Conservation (phyloP, 1,140 invertebrate species). For the Drosophila lini region DNA sequence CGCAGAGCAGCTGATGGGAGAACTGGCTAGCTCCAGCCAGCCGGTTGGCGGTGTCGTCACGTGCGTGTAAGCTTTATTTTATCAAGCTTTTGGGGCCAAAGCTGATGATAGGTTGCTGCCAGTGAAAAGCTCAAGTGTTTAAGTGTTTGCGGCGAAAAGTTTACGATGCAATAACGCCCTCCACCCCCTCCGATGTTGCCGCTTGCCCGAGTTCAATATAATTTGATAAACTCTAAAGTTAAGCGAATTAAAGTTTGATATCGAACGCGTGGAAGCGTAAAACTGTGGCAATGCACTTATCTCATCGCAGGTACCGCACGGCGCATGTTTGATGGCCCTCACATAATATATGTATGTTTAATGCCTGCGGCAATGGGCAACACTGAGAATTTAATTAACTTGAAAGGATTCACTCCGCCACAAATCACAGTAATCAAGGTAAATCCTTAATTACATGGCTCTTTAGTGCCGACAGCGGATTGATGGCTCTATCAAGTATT, state of each 20-base stretch:
- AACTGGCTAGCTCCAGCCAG: slow-evolving; percentile 14
- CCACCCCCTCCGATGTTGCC: background rate
- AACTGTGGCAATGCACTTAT: slow-evolving; percentile 30
- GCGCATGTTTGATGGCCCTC: slow-evolving; percentile 16
- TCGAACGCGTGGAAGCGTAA: slow-evolving; percentile 24
- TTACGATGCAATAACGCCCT: background rate
- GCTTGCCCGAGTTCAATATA: slow-evolving; percentile 23
- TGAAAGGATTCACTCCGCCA: slow-evolving; percentile 34
- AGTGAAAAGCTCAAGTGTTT: slow-evolving; percentile 8
- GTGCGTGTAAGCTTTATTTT: slow-evolving; percentile 49
- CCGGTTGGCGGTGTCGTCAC: slow-evolving; percentile 47
- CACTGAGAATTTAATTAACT: slow-evolving; percentile 45
- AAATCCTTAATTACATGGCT: slow-evolving; percentile 38
- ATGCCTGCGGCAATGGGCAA: slow-evolving; percentile 14
- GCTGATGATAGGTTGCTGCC: background rate
- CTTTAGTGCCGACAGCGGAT: slow-evolving; percentile 42
- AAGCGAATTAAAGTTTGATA: slow-evolving; percentile 29
- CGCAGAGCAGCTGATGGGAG: slow-evolving; percentile 1
- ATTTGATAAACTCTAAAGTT: slow-evolving; percentile 36
- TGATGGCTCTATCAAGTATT: slow-evolving; percentile 34
- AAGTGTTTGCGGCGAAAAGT: slow-evolving; percentile 19
- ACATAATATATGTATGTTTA: background rate
- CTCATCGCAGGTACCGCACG: slow-evolving; percentile 16
- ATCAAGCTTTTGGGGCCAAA: slow-evolving; percentile 44
- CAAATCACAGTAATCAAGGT: slow-evolving; percentile 36